Evolutionary conservation across 1,140 invertebrate species (phyloP), one percentile per base, ranked within the genome.

Genomic region (Adelges cooleyi): DNA sequence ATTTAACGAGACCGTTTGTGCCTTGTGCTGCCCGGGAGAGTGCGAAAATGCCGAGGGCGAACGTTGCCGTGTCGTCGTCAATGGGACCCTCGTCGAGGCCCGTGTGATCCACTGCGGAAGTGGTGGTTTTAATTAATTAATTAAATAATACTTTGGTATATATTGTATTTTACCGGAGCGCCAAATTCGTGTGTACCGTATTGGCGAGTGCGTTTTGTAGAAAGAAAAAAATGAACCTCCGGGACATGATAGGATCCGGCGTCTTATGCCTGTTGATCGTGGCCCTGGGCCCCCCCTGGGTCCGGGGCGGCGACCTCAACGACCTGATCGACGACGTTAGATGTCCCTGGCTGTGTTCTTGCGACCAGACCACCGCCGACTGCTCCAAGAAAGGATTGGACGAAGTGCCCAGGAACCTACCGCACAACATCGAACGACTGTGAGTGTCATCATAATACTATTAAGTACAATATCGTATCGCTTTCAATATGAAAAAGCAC

Each of bases 341-440:
- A 29, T 96, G 93, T 77, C 93, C 89, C 1, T 77, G 79, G 15
- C 83, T 81, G 67, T 98, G 91, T 74, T 82, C 82, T 22, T 95
- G 92, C 74, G 83, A 89, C 69, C 89, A 89, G 15, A 89, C 89
- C 3, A 82, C 85, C 9, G 91, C 99, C 1, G 89, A 96, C 73
- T 99, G 95, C 74, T 90, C 91, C 6, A 83, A 84, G 36, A 82
- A 86, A 56, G 83, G 83, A 29, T 80, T 98, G 1, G 81, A 82
- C 15, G 83, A 87, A 69, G 86, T 98, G 69, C 96, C 96, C 0
- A 78, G 84, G 51, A 86, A 95, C 71, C 81, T 99, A 67, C 95
- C 95, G 2, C 79, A 87, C 65, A 92, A 92, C 73, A 93, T 92
- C 9, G 92, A 90, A 6, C 86, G 90, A 71, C 77, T 99, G 67